A percentile compares a stretch with the other conserved stretches of the same genome.
These are phyloP conservation scores for Littorina saxatilis DNA, from an alignment of 1,140 invertebrate species.

Conservation along the genomic window DNA sequence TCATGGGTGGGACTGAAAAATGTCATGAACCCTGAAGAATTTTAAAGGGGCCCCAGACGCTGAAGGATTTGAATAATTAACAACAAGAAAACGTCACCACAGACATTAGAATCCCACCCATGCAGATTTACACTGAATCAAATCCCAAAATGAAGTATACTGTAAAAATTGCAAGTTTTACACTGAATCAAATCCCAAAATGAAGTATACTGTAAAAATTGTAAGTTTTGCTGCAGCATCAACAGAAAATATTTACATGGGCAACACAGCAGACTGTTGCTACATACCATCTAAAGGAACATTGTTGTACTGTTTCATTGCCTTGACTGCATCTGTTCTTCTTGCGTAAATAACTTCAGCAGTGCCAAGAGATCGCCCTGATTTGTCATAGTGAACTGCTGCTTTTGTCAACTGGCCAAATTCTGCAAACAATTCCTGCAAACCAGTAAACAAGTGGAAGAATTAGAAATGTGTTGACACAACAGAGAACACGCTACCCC, in stretches of 20 bases:
- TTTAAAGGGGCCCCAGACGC: too few species aligned
- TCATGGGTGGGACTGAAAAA: too few species aligned
- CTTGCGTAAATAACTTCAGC: slow-evolving; percentile 98
- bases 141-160: too few species aligned
- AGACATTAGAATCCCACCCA: too few species aligned
- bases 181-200: background rate
- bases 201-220: background rate
- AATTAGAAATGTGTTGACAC: background rate
- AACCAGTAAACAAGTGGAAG: slow-evolving; percentile 2
- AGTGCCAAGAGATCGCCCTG: slow-evolving; percentile 95
- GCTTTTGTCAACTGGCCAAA: slow-evolving; percentile 96
- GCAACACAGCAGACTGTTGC: background rate
- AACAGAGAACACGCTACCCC: background rate
- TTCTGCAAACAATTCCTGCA: slow-evolving; percentile 95
- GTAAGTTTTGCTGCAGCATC: background rate
- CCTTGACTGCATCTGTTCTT: slow-evolving; percentile 92
- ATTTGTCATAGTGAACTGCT: slow-evolving; percentile 97
- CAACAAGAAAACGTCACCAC: too few species aligned
- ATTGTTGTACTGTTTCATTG: slow-evolving; percentile 98
- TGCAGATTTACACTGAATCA: too few species aligned
- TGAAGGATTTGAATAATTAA: too few species aligned
- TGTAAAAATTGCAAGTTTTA: background rate
- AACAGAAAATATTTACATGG: background rate
- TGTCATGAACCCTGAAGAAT: too few species aligned
- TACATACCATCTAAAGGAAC: slow-evolving; percentile 93